phyloP scores from a whole-genome alignment of 1,140 invertebrate genomes.

The Magallana ariakensis region DNA sequence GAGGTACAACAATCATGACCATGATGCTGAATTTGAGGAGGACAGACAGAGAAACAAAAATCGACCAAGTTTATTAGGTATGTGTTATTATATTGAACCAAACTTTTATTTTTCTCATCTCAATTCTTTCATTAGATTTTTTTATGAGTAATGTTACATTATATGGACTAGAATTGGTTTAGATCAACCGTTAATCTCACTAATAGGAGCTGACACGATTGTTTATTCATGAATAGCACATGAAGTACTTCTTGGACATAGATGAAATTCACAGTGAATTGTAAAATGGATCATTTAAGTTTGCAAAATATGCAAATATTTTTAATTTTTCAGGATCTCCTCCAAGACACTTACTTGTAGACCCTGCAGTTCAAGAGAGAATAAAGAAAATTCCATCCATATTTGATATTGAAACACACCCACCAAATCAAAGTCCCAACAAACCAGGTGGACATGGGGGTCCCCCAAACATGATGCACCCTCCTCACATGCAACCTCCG shows the following conservation, averaged over 20 bases:
- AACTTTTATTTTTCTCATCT: not conserved
- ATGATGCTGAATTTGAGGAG: conserved; percentile 43
- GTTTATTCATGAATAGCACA: no score
- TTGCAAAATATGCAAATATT: not conserved
- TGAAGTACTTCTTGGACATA: no score
- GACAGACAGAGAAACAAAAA: conserved; percentile 49
- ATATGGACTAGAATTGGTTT: no score
- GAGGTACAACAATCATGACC: conserved; percentile 31
- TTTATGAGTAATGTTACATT: not conserved
- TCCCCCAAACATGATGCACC: conserved; percentile 50
- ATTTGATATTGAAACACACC: conserved; percentile 77
- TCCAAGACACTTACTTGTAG: conserved; percentile 65
- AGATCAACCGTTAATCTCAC: no score
- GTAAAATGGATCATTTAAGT: no score
- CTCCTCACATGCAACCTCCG: conserved; percentile 47
- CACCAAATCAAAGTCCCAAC: conserved; percentile 69
- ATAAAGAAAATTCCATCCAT: conserved; percentile 79
- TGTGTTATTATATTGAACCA: no score
- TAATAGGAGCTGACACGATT: no score
- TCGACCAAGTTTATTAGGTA: conserved; percentile 63
- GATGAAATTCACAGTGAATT: no score
- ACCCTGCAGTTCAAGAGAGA: conserved; percentile 85
- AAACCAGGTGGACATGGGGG: conserved; percentile 44
- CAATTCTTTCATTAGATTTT: not conserved
- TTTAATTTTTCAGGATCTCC: conserved; percentile 69